These are phyloP conservation scores for Paramisgurnus dabryanus DNA, from an alignment of 2,113 vertebrate species.

Conservation along the genomic window DNA sequence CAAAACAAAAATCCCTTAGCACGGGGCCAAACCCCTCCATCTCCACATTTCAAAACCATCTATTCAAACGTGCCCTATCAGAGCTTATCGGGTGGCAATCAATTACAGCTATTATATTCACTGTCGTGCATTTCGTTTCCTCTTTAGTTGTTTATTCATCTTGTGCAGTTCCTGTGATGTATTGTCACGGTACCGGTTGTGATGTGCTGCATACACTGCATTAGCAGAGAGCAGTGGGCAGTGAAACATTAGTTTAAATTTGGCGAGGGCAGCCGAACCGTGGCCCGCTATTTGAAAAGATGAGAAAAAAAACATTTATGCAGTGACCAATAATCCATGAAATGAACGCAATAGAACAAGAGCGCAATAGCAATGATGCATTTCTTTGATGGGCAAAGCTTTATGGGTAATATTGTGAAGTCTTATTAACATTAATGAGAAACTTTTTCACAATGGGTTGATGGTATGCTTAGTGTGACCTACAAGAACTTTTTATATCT, in stretches of 20 bases:
- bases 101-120: conserved; percentile 18
- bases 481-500: neutral
- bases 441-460: conserved; percentile 11
- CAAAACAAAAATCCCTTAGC: neutral
- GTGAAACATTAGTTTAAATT: conserved; percentile 27
- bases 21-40: neutral
- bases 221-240: neutral
- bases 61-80: neutral
- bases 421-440: conserved; percentile 32
- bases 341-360: conserved; percentile 61
- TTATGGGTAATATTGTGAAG: conserved; percentile 36
- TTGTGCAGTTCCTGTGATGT: conserved; percentile 41
- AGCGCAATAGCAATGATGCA: conserved; percentile 38
- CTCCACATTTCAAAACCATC: neutral
- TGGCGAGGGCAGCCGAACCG: conserved; percentile 11
- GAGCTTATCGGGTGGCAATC: neutral
- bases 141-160: conserved; percentile 13
- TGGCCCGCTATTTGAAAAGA: conserved; percentile 18
- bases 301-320: conserved; percentile 50
- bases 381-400: conserved; percentile 43
- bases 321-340: conserved; percentile 60
- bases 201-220: conserved; percentile 21
- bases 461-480: conserved; percentile 38
- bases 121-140: neutral
- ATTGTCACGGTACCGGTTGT: conserved; percentile 41